Conservation (phyloP, 2,888 invertebrate genomes). For the Odontothrips loti region DNA sequence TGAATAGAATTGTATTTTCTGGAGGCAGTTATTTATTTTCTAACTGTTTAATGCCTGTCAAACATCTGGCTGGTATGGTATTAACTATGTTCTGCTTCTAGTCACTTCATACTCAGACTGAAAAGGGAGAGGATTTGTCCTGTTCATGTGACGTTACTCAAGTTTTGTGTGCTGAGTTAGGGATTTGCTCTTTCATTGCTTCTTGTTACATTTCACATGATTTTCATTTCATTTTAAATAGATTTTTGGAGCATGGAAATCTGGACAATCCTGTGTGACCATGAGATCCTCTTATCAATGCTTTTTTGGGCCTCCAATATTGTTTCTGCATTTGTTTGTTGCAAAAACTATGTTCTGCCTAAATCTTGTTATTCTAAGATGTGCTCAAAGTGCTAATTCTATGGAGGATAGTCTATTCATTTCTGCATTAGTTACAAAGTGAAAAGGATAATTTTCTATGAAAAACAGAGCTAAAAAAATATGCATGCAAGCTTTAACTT, state of each 20-base stretch:
- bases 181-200: no score
- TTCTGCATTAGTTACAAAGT: neutral
- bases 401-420: neutral
- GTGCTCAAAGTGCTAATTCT: neutral
- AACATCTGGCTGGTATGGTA: neutral
- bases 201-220: no score
- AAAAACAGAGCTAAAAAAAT: neutral
- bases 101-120: constrained; percentile 22
- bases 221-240: neutral
- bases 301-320: neutral
- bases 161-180: neutral
- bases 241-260: neutral
- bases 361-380: neutral
- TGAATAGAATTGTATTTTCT: neutral
- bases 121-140: neutral
- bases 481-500: neutral
- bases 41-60: neutral
- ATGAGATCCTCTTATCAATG: neutral
- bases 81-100: constrained; percentile 10
- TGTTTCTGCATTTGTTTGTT: neutral
- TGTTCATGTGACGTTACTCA: neutral
- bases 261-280: neutral
- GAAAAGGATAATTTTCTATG: neutral
- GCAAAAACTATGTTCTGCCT: neutral
- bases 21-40: neutral